These are phyloP conservation scores for Tautogolabrus adspersus DNA, from an alignment of 2,113 vertebrate genomes.

Conservation along the genomic window DNA sequence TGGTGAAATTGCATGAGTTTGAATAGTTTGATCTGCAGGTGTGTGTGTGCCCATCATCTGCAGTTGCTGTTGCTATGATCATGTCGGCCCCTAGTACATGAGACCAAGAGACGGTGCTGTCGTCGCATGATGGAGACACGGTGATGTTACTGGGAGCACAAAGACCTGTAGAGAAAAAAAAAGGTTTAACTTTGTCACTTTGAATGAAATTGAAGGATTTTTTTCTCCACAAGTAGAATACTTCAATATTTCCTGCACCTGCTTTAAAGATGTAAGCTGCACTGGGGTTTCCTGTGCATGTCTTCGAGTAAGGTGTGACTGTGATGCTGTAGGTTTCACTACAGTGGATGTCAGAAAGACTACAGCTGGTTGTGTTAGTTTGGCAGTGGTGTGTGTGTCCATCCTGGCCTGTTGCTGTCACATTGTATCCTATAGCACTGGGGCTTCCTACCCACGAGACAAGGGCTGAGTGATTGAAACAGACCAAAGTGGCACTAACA, in stretches of 20 bases:
- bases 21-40: slow-evolving; percentile 65
- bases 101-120: slow-evolving; percentile 69
- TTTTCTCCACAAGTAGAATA: not conserved
- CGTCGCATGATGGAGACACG: slow-evolving; percentile 47
- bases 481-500: slow-evolving; percentile 61
- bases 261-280: slow-evolving; percentile 52
- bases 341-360: slow-evolving; percentile 66
- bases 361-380: slow-evolving; percentile 54
- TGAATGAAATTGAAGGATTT: not conserved
- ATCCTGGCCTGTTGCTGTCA: slow-evolving; percentile 35
- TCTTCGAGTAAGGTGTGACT: slow-evolving; percentile 62
- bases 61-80: slow-evolving; percentile 69
- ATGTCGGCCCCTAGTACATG: slow-evolving; percentile 58
- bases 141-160: slow-evolving; percentile 66
- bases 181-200: not conserved
- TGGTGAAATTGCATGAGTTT: slow-evolving; percentile 65
- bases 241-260: slow-evolving; percentile 46
- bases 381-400: slow-evolving; percentile 53
- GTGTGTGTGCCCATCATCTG: slow-evolving; percentile 60
- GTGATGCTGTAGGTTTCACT: slow-evolving; percentile 69
- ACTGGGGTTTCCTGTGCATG: slow-evolving; percentile 66
- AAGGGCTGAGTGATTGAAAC: slow-evolving; percentile 58
- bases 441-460: slow-evolving; percentile 69
- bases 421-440: slow-evolving; percentile 61
- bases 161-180: slow-evolving; percentile 50